Evolutionary conservation across 2,113 vertebrate species (phyloP), one percentile per base, ranked within the genome.

Genomic region (Globicephala melas): DNA sequence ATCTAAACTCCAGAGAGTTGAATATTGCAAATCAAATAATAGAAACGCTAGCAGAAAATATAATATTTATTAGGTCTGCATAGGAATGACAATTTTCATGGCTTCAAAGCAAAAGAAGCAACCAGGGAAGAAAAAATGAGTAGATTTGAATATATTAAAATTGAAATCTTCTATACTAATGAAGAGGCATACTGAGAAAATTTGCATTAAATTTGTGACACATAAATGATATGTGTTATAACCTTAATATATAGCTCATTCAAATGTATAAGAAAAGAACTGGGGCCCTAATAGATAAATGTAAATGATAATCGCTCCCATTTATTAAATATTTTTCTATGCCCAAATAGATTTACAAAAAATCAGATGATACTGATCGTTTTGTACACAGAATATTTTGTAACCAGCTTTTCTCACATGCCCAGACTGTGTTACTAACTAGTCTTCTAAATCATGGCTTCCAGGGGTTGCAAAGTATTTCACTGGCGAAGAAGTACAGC

Each of bases 101-200:
- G 4, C 62, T 93, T 95, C 68, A 71, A 71, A 86, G 33, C 8
- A 77, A 91, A 58, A 93, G 36, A 87, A 70, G 7, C 21, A 73
- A 81, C n/a, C 68, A 31, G 4, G 18, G 62, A 92, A 89, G 55
- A 41, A 93, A 91, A 95, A 80, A 55, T 18, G 31, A 93, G 21
- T 28, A 81, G 33, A 68, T 31, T 47, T 93, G 79, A 93, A n/a
- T 80, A 82, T 92, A 90, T 96, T 70, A 88, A 95, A 85, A 82
- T 41, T 41, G 41, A 41, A 41, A 41, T 85, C 21, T 89, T 85
- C 2, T 53, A 6, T 94, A 47, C 41, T 80, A 76, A 79, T n/a
- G 67, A 82, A 89, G 60, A 92, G 23, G 70, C 26, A 90, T 21
- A 62, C 62, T 82, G 60, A 62, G 65, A 63, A 70, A 89, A 60